Evolutionary conservation across 2,888 invertebrate genomes (phyloP), one percentile per base, ranked within the genome.

Genomic region (Rugalucina vietnamica): DNA sequence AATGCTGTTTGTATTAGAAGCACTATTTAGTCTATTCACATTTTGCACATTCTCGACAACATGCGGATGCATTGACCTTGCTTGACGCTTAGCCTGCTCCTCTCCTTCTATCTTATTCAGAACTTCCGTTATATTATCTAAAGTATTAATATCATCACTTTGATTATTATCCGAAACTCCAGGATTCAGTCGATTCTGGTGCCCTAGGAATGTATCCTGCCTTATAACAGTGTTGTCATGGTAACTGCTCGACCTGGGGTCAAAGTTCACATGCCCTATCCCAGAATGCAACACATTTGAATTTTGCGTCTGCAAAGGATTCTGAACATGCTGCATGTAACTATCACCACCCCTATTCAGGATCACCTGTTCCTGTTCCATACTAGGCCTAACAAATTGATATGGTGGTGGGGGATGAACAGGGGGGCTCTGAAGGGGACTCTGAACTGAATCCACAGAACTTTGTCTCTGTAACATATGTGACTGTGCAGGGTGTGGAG

Each of bases 401-500:
- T 60, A 75, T 24, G 75, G 34, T 18, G 57, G 74, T 34, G 34
- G 54, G 18, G 60, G 60, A 57, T 50, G 39, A 27, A 57, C 29
- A 72, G 39, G 43, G 24, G 60, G 60, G 37, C 57, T 60, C 57
- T 37, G 60, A 32, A 57, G 24, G 32, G 82, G 85, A 79, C 82
- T 87, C 77, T 80, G 82, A 21, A 84, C 54, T 24, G 89, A 69
- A 39, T 90, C 90, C 29, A 90, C 81, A 21, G 90, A 88, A 29
- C 83, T 79, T 76, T 87, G 89, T 65, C 87, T 81, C 71, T 89
- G 89, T 34, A 89, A 36, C 49, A 86, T 49, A 43, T 85, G 87
- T 54, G 88, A 86, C 76, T 82, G 87, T 24, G 84, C 75, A 21
- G 78, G 79, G 78, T 88, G 81, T 34, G 82, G 84, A 49, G 87